Conservation (phyloP, 2,113 vertebrate species). For the Camelus dromedarius region DNA sequence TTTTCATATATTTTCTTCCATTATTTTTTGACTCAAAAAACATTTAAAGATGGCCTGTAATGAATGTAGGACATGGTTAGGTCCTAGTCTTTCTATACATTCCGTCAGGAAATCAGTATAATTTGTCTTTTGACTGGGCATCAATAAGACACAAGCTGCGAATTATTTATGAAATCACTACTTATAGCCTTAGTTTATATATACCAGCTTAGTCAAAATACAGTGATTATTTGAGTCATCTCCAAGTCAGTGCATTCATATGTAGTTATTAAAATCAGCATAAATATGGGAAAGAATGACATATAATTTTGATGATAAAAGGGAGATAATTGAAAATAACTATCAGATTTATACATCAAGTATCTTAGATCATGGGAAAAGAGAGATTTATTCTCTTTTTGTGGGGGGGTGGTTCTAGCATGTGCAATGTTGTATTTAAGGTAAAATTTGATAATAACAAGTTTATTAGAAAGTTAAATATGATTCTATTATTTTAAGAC, state of each 20-base stretch:
- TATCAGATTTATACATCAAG: neutral
- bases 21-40: neutral
- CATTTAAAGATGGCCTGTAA: neutral
- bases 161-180: neutral
- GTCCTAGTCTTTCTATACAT: neutral
- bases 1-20: neutral
- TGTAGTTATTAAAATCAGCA: neutral
- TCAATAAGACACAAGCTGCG: neutral
- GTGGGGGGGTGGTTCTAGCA: neutral
- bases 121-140: neutral
- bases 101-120: neutral
- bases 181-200: neutral
- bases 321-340: neutral
- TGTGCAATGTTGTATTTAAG: neutral
- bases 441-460: neutral
- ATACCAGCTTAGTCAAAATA: neutral
- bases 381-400: neutral
- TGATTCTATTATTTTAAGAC: neutral
- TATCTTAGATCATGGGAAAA: neutral
- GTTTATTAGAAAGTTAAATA: neutral
- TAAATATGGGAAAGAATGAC: neutral
- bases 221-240: neutral
- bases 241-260: neutral
- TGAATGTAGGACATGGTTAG: neutral
- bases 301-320: conserved; percentile 5